Conservation (phyloP, 1,140 invertebrate species). For the Aphelinus atriplicis region DNA sequence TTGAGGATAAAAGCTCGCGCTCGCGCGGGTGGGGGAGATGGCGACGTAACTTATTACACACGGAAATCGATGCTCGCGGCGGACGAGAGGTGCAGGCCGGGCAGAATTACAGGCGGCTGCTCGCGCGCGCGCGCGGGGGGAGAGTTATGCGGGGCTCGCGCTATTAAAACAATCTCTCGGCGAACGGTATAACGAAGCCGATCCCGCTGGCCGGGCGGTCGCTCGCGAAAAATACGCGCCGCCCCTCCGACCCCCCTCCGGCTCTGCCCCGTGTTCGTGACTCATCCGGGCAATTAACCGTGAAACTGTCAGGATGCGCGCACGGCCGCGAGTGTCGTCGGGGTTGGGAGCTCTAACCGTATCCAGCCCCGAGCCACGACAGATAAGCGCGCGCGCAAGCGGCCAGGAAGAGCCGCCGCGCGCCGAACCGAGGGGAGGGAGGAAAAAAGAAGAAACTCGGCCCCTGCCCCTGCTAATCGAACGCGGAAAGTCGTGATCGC, state of each 20-base stretch:
- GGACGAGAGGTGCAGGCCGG: neutral
- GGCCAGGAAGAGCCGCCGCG: constrained; percentile 13
- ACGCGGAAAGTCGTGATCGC: constrained; percentile 58
- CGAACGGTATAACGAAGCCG: constrained; percentile 25
- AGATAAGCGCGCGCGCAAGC: neutral
- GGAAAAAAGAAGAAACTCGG: constrained; percentile 34
- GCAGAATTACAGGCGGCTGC: neutral
- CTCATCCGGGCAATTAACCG: constrained; percentile 39
- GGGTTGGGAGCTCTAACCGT: neutral
- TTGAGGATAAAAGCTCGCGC: neutral
- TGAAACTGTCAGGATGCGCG: constrained; percentile 36
- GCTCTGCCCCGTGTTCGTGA: constrained; percentile 25
- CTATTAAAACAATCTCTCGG: constrained; percentile 38
- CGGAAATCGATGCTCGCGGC: too few species aligned
- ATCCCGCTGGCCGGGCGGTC: neutral
- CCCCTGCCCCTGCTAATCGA: constrained; percentile 51
- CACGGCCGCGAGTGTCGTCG: constrained; percentile 13
- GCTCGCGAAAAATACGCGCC: too few species aligned
- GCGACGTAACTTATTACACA: too few species aligned
- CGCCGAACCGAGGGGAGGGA: constrained; percentile 24
- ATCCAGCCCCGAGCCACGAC: constrained; percentile 10
- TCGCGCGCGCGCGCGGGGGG: too few species aligned
- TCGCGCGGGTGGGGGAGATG: neutral
- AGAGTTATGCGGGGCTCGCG: neutral
- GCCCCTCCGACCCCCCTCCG: too few species aligned